Base-by-base conservation (phyloP, 2,888 invertebrate species). In the Parnassius apollo region DNA sequence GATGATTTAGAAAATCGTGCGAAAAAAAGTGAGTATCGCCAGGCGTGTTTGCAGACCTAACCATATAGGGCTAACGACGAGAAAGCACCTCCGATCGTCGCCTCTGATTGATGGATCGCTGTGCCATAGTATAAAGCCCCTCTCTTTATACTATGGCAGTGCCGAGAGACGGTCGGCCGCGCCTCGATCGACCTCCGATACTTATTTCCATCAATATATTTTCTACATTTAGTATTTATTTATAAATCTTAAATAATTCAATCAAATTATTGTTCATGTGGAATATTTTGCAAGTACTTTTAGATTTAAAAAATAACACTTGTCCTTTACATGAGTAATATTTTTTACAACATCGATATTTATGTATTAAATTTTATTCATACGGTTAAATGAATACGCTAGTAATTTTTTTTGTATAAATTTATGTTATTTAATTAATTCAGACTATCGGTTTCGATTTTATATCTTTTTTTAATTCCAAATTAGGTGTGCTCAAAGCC, bases 61-160 rank as follows among this genome's bases (percentile, higher is more conserved):
- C 91, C 91, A 81, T 91, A 82, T 90, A 90, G 85, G 90, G 91
- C 88, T 91, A 91, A 91, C 90, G 90, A 91, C 89, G 90, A 88
- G 91, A 91, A 91, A 91, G 91, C 88, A 84, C 86, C 83, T 81
- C 78, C 82, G 85, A 85, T 79, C 85, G 83, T 79, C 80, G 82
- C 81, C 77, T 77, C 78, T 82, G 86, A 88, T 85, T 90, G 90
- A 91, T 89, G 83, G 86, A 86, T 83, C 81, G 83, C 69, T 72
- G 74, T 75, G 73, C n/a, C n/a, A n/a, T n/a, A n/a, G n/a, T n/a
- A n/a, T n/a, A n/a, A n/a, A n/a, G n/a, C n/a, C n/a, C n/a, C n/a
- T n/a, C n/a, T n/a, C n/a, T n/a, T n/a, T n/a, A n/a, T n/a, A n/a
- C n/a, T n/a, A n/a, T n/a, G n/a, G n/a, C n/a, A n/a, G n/a, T n/a